phyloP scores from a whole-genome alignment of 2,113 vertebrate species.

The Climacteris rufus region DNA sequence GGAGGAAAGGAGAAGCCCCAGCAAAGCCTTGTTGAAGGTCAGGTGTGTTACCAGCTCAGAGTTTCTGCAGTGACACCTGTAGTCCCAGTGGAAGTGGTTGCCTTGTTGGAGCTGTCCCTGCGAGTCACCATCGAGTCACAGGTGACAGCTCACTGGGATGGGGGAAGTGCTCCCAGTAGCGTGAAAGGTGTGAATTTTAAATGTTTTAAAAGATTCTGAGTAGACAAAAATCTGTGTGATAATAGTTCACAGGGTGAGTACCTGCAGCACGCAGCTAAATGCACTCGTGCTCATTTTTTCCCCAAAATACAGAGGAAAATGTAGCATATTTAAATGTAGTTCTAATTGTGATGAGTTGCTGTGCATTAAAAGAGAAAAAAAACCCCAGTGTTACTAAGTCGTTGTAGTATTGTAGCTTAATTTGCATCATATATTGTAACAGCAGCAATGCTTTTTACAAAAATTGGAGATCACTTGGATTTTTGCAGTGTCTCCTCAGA shows the following conservation, averaged over 20 bases:
- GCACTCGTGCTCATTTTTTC: background rate
- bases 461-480: background rate
- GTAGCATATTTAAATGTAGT: background rate
- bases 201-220: background rate
- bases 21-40: background rate
- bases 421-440: background rate
- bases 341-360: background rate
- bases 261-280: background rate
- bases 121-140: fast-evolving
- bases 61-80: background rate
- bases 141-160: background rate
- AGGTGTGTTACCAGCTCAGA: background rate
- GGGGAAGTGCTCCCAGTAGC: background rate
- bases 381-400: background rate
- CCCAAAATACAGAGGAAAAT: background rate
- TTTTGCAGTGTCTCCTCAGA: background rate
- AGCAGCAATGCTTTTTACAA: background rate
- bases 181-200: background rate
- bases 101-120: background rate
- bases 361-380: background rate
- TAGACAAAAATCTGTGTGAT: background rate
- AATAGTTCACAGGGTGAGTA: background rate
- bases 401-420: background rate
- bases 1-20: background rate
- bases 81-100: background rate